These are phyloP conservation scores for Prolemur simus DNA, from an alignment of 2,113 vertebrate genomes.

Conservation along the genomic window DNA sequence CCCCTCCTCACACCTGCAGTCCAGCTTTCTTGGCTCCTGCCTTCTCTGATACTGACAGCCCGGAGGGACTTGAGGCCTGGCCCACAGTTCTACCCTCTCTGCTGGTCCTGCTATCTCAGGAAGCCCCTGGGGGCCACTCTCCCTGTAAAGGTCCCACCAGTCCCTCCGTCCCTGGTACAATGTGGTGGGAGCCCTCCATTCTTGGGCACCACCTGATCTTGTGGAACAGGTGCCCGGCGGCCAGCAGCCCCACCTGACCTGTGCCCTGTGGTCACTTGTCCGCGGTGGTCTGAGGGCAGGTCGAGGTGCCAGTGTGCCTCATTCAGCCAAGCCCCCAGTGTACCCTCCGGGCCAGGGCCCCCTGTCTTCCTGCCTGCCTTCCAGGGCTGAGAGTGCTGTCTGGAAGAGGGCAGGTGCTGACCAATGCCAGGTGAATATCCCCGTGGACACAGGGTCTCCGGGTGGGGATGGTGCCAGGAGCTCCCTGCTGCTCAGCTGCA, in stretches of 20 bases:
- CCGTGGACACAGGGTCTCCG: not conserved
- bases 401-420: not conserved
- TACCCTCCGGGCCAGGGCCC: not conserved
- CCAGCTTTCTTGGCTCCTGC: not conserved
- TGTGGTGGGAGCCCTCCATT: not conserved
- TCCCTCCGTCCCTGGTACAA: fast-evolving
- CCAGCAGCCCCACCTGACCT: fast-evolving
- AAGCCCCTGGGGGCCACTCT: not conserved
- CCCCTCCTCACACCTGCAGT: not conserved
- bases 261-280: not conserved
- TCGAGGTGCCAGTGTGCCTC: fast-evolving
- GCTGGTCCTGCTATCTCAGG: not conserved
- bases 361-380: not conserved
- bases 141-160: not conserved
- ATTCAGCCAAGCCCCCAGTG: fast-evolving
- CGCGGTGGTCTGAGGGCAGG: not conserved
- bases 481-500: fast-evolving
- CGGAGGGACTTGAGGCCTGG: not conserved
- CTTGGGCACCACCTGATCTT: not conserved
- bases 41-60: not conserved
- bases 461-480: not conserved
- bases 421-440: fast-evolving
- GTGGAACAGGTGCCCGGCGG: too few species aligned
- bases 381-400: not conserved
- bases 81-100: fast-evolving